Evolutionary conservation across 35 echinoderm and acorn worm genomes (phyloP).

Genomic region (Ophiothrix spiculata): DNA sequence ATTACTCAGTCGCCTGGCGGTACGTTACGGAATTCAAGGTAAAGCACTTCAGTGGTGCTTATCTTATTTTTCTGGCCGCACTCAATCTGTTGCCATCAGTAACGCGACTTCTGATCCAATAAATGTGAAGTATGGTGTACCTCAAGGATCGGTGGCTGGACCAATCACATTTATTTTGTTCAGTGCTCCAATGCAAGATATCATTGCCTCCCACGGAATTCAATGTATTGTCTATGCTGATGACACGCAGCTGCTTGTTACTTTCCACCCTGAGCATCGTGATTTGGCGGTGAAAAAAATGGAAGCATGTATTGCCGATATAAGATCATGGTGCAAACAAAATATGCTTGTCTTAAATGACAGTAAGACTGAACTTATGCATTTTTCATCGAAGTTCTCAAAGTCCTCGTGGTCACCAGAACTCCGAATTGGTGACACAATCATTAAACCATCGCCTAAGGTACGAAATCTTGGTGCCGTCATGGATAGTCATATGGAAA

Average conservation of each 20-base stretch:
- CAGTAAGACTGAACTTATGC: neutral
- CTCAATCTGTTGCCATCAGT: slow-evolving; percentile 27
- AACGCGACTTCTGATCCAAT: neutral
- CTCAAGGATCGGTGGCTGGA: slow-evolving; percentile 64
- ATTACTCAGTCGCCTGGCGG: slow-evolving; percentile 25
- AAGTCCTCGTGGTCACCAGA: neutral
- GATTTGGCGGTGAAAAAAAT: neutral
- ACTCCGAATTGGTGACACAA: too few species aligned
- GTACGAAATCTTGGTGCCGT: too few species aligned
- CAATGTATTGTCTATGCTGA: slow-evolving; percentile 50
- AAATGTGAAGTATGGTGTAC: slow-evolving; percentile 44
- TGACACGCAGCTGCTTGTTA: slow-evolving; percentile 43
- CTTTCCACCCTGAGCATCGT: neutral
- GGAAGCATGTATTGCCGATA: neutral
- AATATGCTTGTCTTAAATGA: neutral
- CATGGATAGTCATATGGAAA: too few species aligned
- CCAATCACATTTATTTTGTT: slow-evolving; percentile 49
- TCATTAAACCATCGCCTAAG: too few species aligned
- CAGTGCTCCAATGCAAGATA: slow-evolving; percentile 30
- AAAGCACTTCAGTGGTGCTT: slow-evolving; percentile 33
- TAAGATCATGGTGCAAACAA: neutral
- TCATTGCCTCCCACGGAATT: slow-evolving; percentile 19
- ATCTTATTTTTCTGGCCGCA: slow-evolving; percentile 38
- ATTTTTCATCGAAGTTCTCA: neutral
- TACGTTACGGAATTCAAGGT: slow-evolving; percentile 21